Conservation (phyloP, 2,888 invertebrate genomes). For the Axea sp. region DNA sequence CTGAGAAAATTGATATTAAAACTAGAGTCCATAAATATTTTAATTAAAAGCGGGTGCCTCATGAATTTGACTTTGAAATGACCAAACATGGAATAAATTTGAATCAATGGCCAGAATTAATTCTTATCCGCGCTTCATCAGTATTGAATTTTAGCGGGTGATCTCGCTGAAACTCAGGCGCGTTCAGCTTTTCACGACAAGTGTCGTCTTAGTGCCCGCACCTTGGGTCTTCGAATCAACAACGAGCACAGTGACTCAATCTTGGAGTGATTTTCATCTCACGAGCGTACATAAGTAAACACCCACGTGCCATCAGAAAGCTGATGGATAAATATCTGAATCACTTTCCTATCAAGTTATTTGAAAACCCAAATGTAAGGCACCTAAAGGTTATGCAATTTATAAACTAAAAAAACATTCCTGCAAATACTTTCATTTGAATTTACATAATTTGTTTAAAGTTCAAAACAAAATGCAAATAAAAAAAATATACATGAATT, state of each 20-base stretch:
- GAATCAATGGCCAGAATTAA: conserved; percentile 15
- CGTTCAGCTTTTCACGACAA: conserved; percentile 43
- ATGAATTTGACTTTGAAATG: conserved; percentile 47
- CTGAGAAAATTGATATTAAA: conserved; percentile 4
- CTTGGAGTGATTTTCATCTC: conserved; percentile 53
- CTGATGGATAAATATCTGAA: conserved; percentile 56
- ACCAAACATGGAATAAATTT: conserved; percentile 47
- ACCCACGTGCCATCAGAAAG: conserved; percentile 49
- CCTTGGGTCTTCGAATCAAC: conserved; percentile 49
- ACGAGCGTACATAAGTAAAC: conserved; percentile 50
- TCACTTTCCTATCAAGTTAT: conserved; percentile 52
- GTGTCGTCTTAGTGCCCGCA: conserved; percentile 73
- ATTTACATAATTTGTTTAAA: too few relatives aligned
- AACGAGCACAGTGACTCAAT: conserved; percentile 59
- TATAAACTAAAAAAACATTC: too few relatives aligned
- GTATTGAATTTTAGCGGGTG: conserved; percentile 18
- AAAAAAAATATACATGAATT: too few relatives aligned
- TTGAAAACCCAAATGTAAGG: conserved; percentile 47
- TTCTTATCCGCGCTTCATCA: conserved; percentile 21
- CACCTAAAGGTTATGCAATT: too few relatives aligned
- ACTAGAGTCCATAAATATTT: conserved; percentile 32
- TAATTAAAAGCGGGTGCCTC: conserved; percentile 27
- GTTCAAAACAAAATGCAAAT: too few relatives aligned
- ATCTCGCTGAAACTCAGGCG: neutral
- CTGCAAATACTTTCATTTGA: too few relatives aligned